Conservation (phyloP, 2,797 vertebrate genomes). For the Psittacula derbiana region DNA sequence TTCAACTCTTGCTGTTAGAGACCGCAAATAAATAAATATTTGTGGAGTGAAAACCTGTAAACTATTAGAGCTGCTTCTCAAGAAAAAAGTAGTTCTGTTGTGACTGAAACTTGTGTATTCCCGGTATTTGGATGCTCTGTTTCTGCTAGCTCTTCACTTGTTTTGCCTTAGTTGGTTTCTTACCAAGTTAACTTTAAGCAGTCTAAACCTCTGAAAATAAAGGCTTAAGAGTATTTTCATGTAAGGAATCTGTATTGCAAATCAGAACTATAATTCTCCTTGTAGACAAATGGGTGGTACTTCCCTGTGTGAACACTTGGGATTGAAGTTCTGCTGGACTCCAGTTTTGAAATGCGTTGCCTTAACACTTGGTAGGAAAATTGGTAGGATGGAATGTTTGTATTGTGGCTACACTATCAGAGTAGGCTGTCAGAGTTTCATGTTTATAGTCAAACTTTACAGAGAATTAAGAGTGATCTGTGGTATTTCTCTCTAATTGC, state of each 20-base stretch:
- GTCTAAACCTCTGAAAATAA: background rate
- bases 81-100: background rate
- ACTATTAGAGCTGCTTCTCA: background rate
- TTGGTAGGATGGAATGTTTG: background rate
- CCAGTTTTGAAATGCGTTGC: background rate
- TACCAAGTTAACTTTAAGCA: background rate
- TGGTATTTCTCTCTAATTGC: conserved; percentile 27
- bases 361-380: background rate
- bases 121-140: background rate
- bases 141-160: background rate
- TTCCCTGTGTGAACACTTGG: background rate
- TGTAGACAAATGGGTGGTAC: background rate
- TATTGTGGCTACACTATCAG: background rate
- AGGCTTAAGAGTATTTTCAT: background rate
- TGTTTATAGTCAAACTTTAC: background rate
- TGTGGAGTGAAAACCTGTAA: background rate
- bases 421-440: background rate
- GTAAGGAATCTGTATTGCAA: background rate
- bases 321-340: background rate
- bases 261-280: background rate
- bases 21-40: background rate
- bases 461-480: background rate
- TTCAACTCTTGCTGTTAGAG: background rate
- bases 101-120: background rate
- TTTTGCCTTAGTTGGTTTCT: background rate